Base-by-base conservation (phyloP, 2,888 invertebrate species). In the Epiblema foenella region DNA sequence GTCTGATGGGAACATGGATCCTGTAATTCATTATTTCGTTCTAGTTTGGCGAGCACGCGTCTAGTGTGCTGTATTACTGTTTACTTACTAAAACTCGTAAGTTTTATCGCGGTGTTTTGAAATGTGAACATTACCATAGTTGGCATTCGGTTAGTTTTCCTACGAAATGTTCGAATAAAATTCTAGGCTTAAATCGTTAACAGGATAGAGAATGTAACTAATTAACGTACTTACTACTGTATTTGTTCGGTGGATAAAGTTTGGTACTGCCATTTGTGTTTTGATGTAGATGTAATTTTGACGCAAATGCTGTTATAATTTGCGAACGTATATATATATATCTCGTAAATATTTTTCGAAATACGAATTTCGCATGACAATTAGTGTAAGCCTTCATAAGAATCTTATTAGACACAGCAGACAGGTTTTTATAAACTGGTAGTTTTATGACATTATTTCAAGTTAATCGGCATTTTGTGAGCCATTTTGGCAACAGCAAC, bases 1-100 rank as follows among this genome's bases (percentile, higher is more conserved):
- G 24, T 65, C 42, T 54, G 62, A 54, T 56, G 68, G 54, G 54
- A 24, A 42, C 56, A 33, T 18, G 65, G 65, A 52, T 69, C 64
- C 65, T 65, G 70, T 70, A 24, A 70, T 70, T 65, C 59, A 70
- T 66, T 70, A 70, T 70, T 70, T 70, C 58, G 65, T 60, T 49
- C 70, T 70, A 65, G 70, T 66, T 56, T 59, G 58, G 42, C 69
- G 59, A 17, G 62, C 62, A 18, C 60, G 46, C 42, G 46, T 65
- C 52, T 62, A 62, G 54, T 62, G 33, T 68, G 52, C 51, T 58
- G 60, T 60, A 69, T 70, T 63, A 15, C n/a, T 20, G 15, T n/a
- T 46, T 52, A 54, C 39, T 59, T 46, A 24, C 64, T 11, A 39
- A 63, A 24, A 18, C 54, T 64, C 64, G 2, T 64, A 64, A 64